A percentile compares a stretch with the other conserved stretches of the same genome.
These are phyloP conservation scores for Exocentrus adspersus DNA, from an alignment of 2,888 invertebrate genomes.

Conservation along the genomic window DNA sequence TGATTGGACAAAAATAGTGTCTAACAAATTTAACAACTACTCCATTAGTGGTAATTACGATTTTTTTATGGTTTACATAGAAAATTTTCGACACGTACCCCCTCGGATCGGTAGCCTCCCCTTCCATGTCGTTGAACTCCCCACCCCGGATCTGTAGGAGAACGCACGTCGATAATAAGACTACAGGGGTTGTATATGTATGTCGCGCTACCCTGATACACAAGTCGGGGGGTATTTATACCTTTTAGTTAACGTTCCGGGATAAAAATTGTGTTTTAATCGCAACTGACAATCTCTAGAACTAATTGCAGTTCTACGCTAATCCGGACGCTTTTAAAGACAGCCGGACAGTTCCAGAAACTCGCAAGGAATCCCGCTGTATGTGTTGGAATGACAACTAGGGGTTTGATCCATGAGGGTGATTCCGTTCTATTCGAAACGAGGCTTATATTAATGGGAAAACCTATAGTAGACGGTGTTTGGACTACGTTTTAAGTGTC, in stretches of 20 bases:
- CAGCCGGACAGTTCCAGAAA: conserved; percentile 14
- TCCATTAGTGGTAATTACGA: too few species aligned
- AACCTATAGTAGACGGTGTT: conserved; percentile 5
- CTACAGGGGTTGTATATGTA: conserved; percentile 53
- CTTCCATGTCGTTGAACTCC: conserved; percentile 50
- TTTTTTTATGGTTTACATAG: too few species aligned
- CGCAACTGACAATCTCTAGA: conserved; percentile 23
- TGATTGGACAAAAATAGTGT: too few species aligned
- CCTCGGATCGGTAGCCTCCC: conserved; percentile 37
- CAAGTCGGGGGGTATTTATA: conserved; percentile 50
- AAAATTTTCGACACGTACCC: conserved; percentile 29
- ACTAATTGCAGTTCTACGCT: background rate
- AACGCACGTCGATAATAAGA: conserved; percentile 57
- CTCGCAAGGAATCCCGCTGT: conserved; percentile 8
- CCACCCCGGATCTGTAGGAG: conserved; percentile 48
- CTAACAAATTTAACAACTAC: too few species aligned
- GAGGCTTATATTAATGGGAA: background rate
- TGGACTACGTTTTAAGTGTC: conserved; percentile 3
- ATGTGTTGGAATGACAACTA: conserved; percentile 32
- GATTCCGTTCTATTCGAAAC: conserved; percentile 18
- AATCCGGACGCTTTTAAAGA: conserved; percentile 11
- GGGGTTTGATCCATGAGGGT: conserved; percentile 6
- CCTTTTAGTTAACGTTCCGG: conserved; percentile 43
- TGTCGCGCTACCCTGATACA: conserved; percentile 54
- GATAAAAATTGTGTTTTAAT: conserved; percentile 32